Conservation (phyloP, 2,113 vertebrate species). For the Lepisosteus osseus region DNA sequence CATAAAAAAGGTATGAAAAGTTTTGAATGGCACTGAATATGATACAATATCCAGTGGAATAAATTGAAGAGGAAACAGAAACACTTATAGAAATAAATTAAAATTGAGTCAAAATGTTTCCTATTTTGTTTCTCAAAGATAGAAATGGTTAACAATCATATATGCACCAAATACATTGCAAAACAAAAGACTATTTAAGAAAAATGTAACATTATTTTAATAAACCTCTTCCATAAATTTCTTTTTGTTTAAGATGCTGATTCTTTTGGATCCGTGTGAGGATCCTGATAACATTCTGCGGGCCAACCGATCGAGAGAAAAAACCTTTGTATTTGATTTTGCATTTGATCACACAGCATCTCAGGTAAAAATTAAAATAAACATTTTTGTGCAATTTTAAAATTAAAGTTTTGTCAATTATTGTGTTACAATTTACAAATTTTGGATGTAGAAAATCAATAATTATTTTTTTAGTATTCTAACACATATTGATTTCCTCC, state of each 20-base stretch:
- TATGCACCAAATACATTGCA: not conserved
- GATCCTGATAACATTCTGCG: slow-evolving; percentile 41
- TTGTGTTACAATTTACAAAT: not conserved
- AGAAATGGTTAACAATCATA: not conserved
- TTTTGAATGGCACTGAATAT: no score
- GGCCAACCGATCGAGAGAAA: slow-evolving; percentile 49
- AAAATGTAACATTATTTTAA: no score
- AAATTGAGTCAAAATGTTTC: no score
- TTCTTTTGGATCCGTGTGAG: slow-evolving; percentile 51
- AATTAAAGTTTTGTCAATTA: not conserved
- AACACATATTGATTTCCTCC: no score
- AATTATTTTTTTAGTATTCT: no score
- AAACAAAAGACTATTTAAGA: no score
- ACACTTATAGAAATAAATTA: no score
- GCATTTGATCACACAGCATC: slow-evolving; percentile 46
- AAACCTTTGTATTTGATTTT: slow-evolving; percentile 55
- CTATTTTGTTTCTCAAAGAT: not conserved
- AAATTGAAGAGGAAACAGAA: no score
- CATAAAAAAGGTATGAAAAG: no score
- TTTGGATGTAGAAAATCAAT: no score
- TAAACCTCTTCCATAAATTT: not conserved
- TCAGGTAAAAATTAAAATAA: slow-evolving; percentile 43
- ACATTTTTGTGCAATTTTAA: not conserved
- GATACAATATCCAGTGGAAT: no score
- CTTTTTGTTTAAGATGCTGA: slow-evolving; percentile 36